Evolutionary conservation across 2,888 invertebrate species (phyloP).

Genomic region (Amphipoea oculea): DNA sequence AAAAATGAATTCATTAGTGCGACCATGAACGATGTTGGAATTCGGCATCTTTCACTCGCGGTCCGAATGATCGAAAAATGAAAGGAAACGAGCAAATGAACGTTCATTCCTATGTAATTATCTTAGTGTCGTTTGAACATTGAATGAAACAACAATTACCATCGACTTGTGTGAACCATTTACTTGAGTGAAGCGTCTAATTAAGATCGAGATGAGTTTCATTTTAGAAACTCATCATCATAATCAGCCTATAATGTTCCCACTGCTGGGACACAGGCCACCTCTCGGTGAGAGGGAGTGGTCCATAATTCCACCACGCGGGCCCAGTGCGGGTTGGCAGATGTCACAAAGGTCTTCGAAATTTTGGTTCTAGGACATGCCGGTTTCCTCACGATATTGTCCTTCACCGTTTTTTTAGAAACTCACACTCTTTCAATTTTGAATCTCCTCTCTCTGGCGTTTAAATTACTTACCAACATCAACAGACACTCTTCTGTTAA

Average conservation of each 20-base stretch:
- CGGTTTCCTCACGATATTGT: too few species aligned
- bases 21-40: background rate
- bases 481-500: constrained; percentile 79
- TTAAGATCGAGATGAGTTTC: background rate
- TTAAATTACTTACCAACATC: constrained; percentile 78
- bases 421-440: background rate
- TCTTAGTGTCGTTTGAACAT: background rate
- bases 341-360: too few species aligned
- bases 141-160: background rate
- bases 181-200: background rate
- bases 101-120: background rate
- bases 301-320: too few species aligned
- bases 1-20: background rate
- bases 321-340: too few species aligned
- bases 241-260: too few species aligned
- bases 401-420: too few species aligned
- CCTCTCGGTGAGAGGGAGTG: too few species aligned
- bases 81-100: background rate
- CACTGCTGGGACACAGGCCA: too few species aligned
- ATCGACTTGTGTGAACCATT: background rate
- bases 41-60: background rate
- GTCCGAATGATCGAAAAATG: background rate
- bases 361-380: too few species aligned
- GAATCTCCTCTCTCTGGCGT: background rate
- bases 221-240: background rate